phyloP scores from a whole-genome alignment of 2,888 invertebrate genomes.

The Empis stercorea region DNA sequence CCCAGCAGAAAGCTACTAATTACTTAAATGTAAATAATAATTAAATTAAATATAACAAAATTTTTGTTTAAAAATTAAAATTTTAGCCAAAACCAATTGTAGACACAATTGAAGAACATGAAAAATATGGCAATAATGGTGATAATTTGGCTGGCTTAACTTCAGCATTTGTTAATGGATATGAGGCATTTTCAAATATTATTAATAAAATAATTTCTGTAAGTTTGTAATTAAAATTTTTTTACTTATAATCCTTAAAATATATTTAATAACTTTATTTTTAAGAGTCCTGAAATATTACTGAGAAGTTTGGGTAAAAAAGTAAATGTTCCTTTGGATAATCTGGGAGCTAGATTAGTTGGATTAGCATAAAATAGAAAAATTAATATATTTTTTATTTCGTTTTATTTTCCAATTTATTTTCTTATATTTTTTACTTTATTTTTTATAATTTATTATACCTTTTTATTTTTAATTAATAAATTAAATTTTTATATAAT shows the following conservation, averaged over 20 bases:
- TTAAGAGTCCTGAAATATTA: slow-evolving; percentile 30
- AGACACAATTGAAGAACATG: slow-evolving; percentile 60
- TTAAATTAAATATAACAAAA: not conserved
- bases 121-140: slow-evolving; percentile 65
- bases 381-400: slow-evolving; percentile 2
- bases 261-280: slow-evolving; percentile 3
- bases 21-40: slow-evolving; percentile 23
- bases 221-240: slow-evolving; percentile 25
- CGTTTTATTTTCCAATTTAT: slow-evolving; percentile 10
- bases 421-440: slow-evolving; percentile 17
- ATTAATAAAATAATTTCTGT: slow-evolving; percentile 51
- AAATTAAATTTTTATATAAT: slow-evolving; percentile 1
- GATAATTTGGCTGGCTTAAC: slow-evolving; percentile 52
- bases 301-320: slow-evolving; percentile 28
- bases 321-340: slow-evolving; percentile 30
- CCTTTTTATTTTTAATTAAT: slow-evolving; percentile 11
- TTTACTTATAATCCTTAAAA: slow-evolving; percentile 1
- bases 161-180: slow-evolving; percentile 50
- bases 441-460: slow-evolving; percentile 21
- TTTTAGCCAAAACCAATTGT: slow-evolving; percentile 54
- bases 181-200: slow-evolving; percentile 52
- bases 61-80: too few relatives aligned
- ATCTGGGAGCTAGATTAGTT: slow-evolving; percentile 30
- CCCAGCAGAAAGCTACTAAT: slow-evolving; percentile 26
- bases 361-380: slow-evolving; percentile 19